Evolutionary conservation across 2,888 invertebrate genomes (phyloP).

Genomic region (Nemoura dubitans): DNA sequence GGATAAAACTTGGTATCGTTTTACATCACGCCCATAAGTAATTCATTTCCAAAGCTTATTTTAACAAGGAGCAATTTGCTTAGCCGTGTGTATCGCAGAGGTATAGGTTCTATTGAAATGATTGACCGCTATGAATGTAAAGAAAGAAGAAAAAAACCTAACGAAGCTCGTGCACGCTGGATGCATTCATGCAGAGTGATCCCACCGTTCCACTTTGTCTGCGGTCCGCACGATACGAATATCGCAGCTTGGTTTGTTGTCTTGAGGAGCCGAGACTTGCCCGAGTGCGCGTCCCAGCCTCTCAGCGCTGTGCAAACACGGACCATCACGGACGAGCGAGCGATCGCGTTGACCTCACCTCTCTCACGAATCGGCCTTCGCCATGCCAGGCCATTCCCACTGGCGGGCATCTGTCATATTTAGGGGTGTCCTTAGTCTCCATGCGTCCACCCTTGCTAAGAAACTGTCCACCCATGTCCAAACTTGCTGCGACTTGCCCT

Average conservation of each 20-base stretch:
- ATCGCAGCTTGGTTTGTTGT: background rate
- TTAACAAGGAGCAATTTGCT: background rate
- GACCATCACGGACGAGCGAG: no score
- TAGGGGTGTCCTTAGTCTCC: background rate
- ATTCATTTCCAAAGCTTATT: background rate
- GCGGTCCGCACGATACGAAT: background rate
- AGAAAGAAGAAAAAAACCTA: background rate
- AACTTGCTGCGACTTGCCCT: background rate
- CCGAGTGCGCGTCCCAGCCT: background rate
- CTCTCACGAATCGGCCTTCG: no score
- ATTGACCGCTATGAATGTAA: background rate
- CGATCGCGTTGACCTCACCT: no score
- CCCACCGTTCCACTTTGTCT: background rate
- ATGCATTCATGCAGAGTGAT: background rate
- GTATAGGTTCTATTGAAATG: background rate
- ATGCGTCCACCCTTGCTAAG: background rate
- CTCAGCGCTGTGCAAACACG: background rate
- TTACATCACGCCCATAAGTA: background rate
- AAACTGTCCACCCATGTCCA: background rate
- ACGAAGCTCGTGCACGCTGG: background rate
- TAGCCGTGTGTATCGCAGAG: background rate
- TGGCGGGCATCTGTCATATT: background rate
- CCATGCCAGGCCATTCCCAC: no score
- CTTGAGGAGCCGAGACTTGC: background rate
- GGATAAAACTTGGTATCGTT: background rate